A percentile compares a stretch with the other conserved stretches of the same genome.
phyloP scores from a whole-genome alignment of 2,888 invertebrate genomes.

The Andrena dorsata region DNA sequence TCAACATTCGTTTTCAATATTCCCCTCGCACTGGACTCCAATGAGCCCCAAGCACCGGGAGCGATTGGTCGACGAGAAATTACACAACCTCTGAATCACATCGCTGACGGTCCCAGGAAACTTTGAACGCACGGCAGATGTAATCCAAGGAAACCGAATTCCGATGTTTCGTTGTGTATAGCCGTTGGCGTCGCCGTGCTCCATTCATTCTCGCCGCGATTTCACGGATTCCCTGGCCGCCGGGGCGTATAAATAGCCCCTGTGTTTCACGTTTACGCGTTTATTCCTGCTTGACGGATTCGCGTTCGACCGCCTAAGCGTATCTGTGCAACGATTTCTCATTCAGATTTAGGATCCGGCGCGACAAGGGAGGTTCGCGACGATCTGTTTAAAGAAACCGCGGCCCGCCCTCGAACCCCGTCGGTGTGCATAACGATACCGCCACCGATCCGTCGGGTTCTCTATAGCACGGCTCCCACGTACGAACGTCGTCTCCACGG shows the following conservation, averaged over 20 bases:
- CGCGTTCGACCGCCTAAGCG: background rate
- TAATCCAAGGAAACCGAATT: conserved; percentile 36
- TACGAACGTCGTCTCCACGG: background rate
- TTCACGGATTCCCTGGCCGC: conserved; percentile 25
- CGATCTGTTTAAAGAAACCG: background rate
- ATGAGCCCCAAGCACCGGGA: too few relatives aligned
- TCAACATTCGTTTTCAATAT: too few relatives aligned
- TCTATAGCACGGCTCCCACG: background rate
- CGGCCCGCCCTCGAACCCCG: background rate
- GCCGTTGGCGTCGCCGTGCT: background rate
- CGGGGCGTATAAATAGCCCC: conserved; percentile 44
- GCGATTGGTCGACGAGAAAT: background rate
- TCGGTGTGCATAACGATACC: conserved; percentile 25
- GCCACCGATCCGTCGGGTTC: background rate
- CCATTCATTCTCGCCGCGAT: conserved; percentile 48
- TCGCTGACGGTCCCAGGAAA: conserved; percentile 8
- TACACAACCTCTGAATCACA: conserved; percentile 27
- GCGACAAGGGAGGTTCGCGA: background rate
- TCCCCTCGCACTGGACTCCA: too few relatives aligned
- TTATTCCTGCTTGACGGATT: conserved; percentile 48
- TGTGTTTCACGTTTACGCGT: conserved; percentile 39
- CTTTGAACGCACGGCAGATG: background rate
- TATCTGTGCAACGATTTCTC: conserved; percentile 38
- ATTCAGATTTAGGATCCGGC: conserved; percentile 49
- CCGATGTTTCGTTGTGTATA: conserved; percentile 11